Evolutionary conservation across 1,140 invertebrate species (phyloP).

Genomic region (Tetramorium simillimum): DNA sequence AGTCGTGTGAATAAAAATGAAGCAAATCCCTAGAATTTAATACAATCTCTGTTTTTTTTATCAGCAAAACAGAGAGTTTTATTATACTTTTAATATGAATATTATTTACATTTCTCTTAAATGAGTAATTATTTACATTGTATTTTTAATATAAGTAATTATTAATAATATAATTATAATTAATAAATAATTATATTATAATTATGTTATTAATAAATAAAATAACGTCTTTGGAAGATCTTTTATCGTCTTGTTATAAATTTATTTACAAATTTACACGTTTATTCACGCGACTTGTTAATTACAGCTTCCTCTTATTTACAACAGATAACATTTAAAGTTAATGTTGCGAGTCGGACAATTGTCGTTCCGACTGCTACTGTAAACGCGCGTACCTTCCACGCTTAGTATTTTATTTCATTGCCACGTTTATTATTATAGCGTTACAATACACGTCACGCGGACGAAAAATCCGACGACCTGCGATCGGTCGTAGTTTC

Average conservation of each 20-base stretch:
- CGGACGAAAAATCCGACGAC: neutral
- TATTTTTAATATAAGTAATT: neutral
- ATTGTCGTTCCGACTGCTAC: neutral
- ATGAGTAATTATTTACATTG: neutral
- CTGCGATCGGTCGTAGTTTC: conserved; percentile 10
- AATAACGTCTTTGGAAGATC: neutral
- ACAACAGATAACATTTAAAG: conserved; percentile 1
- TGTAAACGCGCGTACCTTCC: neutral
- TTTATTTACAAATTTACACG: neutral
- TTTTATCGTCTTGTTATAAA: neutral
- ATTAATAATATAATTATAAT: neutral
- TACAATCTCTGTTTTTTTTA: conserved; percentile 1
- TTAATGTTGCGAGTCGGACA: neutral
- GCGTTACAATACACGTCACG: conserved; percentile 13
- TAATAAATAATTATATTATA: too few relatives aligned
- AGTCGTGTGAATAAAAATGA: conserved; percentile 37
- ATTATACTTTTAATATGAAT: neutral
- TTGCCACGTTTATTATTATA: neutral
- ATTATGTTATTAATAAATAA: neutral
- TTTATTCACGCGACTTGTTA: conserved; percentile 26
- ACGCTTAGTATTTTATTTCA: conserved; percentile 25
- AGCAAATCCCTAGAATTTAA: neutral
- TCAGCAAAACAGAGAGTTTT: neutral
- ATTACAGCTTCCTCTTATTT: conserved; percentile 30
- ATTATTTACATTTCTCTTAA: too few relatives aligned